Evolutionary conservation across 2,888 invertebrate genomes (phyloP).

Genomic region (Keiferia lycopersicella): DNA sequence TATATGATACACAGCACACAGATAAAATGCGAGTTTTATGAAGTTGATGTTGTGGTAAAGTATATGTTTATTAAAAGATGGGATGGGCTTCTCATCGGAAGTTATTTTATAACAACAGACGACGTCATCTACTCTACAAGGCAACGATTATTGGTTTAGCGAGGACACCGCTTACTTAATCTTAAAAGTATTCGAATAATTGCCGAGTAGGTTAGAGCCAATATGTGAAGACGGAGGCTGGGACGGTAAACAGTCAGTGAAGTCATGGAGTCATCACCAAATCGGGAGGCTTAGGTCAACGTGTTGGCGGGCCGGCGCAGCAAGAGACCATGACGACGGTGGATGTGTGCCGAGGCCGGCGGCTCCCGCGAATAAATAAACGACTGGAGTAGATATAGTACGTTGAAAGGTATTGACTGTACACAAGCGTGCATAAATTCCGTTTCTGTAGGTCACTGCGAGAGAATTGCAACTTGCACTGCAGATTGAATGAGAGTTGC

Average conservation of each 20-base stretch:
- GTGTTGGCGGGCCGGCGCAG: constrained; percentile 50
- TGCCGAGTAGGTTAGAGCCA: neutral
- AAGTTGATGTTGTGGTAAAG: too few relatives aligned
- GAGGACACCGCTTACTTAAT: constrained; percentile 19
- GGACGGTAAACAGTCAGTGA: constrained; percentile 21
- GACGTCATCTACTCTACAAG: neutral
- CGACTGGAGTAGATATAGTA: constrained; percentile 16
- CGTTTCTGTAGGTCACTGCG: neutral
- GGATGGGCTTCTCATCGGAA: neutral
- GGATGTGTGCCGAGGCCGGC: constrained; percentile 66
- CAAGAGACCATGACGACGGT: constrained; percentile 52
- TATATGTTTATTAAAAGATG: neutral
- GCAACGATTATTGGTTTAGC: neutral
- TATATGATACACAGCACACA: too few relatives aligned
- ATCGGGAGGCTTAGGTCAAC: constrained; percentile 60
- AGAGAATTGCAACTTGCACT: neutral
- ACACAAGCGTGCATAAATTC: neutral
- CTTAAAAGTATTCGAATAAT: constrained; percentile 19
- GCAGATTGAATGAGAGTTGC: neutral
- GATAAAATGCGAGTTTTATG: too few relatives aligned
- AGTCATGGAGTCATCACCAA: constrained; percentile 50
- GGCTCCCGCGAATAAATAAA: constrained; percentile 44
- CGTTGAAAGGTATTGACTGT: neutral
- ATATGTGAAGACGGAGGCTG: constrained; percentile 14
- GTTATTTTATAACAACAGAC: neutral